Percentiles rank a stretch among this genome's conserved stretches.
These are phyloP conservation scores for Tenualosa thibaudeaui DNA, from an alignment of 2,797 vertebrate genomes.

Conservation along the genomic window DNA sequence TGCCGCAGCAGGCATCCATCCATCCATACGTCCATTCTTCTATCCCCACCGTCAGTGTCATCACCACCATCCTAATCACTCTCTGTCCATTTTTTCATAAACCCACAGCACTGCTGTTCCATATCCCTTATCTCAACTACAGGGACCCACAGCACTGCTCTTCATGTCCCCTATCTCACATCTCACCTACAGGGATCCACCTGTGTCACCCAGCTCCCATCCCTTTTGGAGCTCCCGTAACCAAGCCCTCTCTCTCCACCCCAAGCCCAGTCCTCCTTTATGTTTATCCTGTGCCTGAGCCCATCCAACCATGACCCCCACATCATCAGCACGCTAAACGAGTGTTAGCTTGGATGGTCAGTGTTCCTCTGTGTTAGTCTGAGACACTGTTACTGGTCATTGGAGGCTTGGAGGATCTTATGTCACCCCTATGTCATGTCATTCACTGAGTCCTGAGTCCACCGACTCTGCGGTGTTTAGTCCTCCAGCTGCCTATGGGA, in stretches of 20 bases:
- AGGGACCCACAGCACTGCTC: neutral
- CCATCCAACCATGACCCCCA: neutral
- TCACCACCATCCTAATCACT: neutral
- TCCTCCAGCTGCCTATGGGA: neutral
- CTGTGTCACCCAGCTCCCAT: neutral
- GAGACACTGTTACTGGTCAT: neutral
- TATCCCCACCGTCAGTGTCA: neutral
- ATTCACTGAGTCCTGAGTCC: neutral
- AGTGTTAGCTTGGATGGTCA: too few relatives aligned
- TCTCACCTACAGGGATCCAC: neutral
- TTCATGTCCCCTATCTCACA: neutral
- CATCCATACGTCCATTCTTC: neutral
- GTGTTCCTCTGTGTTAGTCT: neutral
- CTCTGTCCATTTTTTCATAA: neutral
- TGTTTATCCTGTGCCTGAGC: neutral
- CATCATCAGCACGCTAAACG: neutral
- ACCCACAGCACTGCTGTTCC: neutral
- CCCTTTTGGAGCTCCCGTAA: neutral
- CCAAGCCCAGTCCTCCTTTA: neutral
- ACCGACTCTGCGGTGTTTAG: too few relatives aligned
- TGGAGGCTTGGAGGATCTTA: too few relatives aligned
- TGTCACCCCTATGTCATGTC: neutral
- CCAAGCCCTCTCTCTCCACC: neutral
- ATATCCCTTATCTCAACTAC: neutral
- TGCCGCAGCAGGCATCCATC: slow-evolving; percentile 20